Evolutionary conservation across 53 echinoderm and acorn worm species (phyloP).

Genomic region (Hippasteria phrygiana): DNA sequence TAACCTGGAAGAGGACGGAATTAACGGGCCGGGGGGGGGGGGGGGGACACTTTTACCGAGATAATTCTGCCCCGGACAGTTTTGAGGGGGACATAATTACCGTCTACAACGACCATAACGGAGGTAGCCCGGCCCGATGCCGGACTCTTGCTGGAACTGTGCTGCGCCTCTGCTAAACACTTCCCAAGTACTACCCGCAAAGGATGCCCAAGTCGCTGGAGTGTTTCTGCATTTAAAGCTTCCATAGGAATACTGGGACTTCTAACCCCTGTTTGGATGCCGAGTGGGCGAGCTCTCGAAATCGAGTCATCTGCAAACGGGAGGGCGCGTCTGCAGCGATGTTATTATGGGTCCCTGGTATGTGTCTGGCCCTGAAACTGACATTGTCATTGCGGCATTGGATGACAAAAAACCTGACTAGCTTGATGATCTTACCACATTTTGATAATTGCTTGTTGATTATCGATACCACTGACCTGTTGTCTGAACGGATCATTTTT

Average conservation of each 20-base stretch:
- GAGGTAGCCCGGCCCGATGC: not conserved
- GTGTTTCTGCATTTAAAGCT: not conserved
- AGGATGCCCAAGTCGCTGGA: not conserved
- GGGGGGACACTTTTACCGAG: too few species aligned
- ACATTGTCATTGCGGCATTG: not conserved
- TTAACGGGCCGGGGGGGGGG: too few species aligned
- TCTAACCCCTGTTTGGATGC: not conserved
- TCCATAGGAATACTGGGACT: not conserved
- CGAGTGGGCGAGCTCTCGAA: not conserved
- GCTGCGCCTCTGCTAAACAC: not conserved
- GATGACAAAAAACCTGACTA: not conserved
- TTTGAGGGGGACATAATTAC: too few species aligned
- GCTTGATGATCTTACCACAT: not conserved
- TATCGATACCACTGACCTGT: not conserved
- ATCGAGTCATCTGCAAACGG: too few species aligned
- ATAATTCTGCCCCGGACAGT: too few species aligned
- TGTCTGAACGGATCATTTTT: not conserved
- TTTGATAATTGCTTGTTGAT: not conserved
- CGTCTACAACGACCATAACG: not conserved
- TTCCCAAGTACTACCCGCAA: not conserved
- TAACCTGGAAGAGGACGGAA: too few species aligned
- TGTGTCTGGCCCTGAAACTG: not conserved
- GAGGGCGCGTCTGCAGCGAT: too few species aligned
- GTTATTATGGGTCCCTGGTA: too few species aligned
- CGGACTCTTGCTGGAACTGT: not conserved